Evolutionary conservation across 1,140 invertebrate species (phyloP).

Genomic region (Megalopta genalis): DNA sequence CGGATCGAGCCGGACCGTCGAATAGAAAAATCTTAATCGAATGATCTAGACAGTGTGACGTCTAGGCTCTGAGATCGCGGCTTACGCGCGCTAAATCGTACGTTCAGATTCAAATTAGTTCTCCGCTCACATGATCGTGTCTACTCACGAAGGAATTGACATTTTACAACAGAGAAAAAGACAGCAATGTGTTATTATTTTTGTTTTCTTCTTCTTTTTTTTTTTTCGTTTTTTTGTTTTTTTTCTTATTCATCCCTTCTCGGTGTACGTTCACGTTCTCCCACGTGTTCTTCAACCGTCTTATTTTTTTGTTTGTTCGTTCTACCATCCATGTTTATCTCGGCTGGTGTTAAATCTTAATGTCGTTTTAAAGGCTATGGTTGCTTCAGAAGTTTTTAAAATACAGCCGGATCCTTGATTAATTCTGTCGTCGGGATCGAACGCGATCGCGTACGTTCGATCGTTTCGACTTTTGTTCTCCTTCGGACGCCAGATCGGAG

Average conservation of each 20-base stretch:
- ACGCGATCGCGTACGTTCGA: not conserved
- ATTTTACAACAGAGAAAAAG: conserved; percentile 33
- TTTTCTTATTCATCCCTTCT: not conserved
- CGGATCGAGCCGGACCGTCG: not conserved
- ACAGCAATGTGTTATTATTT: not conserved
- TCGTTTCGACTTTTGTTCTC: too few relatives aligned
- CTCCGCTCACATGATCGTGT: not conserved
- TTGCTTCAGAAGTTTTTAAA: conserved; percentile 34
- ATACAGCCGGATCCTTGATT: conserved; percentile 40
- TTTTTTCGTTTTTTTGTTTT: too few relatives aligned
- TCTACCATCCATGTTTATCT: not conserved
- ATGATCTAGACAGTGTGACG: not conserved
- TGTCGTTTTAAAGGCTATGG: not conserved
- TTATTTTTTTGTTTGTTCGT: too few relatives aligned
- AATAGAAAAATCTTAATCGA: conserved; percentile 22
- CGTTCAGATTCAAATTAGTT: not conserved
- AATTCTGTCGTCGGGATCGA: conserved; percentile 30
- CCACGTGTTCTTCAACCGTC: too few relatives aligned
- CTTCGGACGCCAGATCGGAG: too few relatives aligned
- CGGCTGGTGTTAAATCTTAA: not conserved
- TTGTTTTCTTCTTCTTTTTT: not conserved
- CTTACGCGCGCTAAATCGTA: conserved; percentile 13
- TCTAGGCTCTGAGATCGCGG: not conserved
- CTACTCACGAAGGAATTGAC: conserved; percentile 44
- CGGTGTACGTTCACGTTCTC: too few relatives aligned